Evolutionary conservation across 1,140 invertebrate species (phyloP).

Genomic region (Diprion similis): DNA sequence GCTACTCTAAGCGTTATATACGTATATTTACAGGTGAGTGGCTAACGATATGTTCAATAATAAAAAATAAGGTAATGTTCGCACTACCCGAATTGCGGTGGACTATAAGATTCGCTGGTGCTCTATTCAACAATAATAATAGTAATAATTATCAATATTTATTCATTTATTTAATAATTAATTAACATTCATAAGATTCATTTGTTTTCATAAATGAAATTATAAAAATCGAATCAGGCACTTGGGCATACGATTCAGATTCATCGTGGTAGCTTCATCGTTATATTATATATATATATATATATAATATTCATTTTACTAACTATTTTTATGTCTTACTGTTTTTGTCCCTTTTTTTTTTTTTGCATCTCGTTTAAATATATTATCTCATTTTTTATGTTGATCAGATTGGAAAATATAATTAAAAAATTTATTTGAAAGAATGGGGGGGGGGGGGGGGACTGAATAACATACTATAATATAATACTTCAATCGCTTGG

Average conservation of each 20-base stretch:
- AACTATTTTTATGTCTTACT: too few species aligned
- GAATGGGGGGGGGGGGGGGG: too few species aligned
- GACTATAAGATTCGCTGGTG: not conserved
- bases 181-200: not conserved
- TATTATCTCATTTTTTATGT: not conserved
- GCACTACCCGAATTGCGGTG: not conserved
- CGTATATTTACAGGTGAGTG: not conserved
- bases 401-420: not conserved
- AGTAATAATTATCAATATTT: not conserved
- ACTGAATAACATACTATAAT: too few species aligned
- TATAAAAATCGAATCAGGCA: conserved; percentile 4
- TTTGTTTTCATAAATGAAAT: not conserved
- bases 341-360: not conserved
- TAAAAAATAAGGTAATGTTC: not conserved
- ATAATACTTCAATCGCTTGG: not conserved
- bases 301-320: too few species aligned
- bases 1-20: not conserved
- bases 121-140: not conserved
- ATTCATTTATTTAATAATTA: not conserved
- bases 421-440: not conserved
- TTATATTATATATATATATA: too few species aligned
- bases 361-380: not conserved
- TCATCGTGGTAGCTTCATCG: not conserved
- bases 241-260: not conserved
- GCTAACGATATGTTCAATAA: conserved; percentile 5